Base-by-base conservation (phyloP, 2,797 vertebrate genomes). In the Streptopelia turtur region DNA sequence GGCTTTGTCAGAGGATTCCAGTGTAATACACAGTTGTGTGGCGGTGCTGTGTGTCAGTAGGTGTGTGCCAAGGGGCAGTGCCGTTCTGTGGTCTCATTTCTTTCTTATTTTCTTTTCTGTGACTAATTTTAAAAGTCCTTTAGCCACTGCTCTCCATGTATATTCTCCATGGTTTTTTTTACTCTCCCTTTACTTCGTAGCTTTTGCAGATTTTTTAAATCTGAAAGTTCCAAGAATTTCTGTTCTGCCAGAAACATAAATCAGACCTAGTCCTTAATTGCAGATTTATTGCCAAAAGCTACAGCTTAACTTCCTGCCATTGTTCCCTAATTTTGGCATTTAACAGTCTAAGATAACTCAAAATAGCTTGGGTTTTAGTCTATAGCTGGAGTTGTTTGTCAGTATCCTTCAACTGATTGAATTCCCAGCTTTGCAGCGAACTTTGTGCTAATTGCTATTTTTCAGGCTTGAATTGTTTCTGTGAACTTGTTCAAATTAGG, bases 281-380 rank as follows among this genome's bases (percentile, higher is more conserved):
- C 90, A 93, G 83, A 93, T 95, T 92, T 96, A 95, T 95, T 94
- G 90, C 96, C 95, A 96, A 97, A 94, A 95, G 75, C 94, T 95
- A 89, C 95, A 96, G 88, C 92, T 92, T 95, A 80, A 81, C 94
- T 97, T 97, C 96, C 95, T 94, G 95, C 90, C 93, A 96, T 95
- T 96, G 96, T 96, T 97, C 88, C 86, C 65, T 94, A 85, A 83
- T 87, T 96, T 91, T 95, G 95, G 94, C 93, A 72, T 90, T 92
- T 78, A 82, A 0, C 81, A 84, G 8, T 80, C 33, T 68, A 74
- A 83, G 88, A 92, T 95, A 96, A 93, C 86, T 97, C 53, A 93
- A 59, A 96, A 96, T 97, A 96, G 78, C 60, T 77, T 88, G 77
- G 37, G 37, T 94, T 90, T 93, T 87, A 87, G 78, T 89, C 81